Percentiles rank a stretch among this genome's conserved stretches.
phyloP scores from a whole-genome alignment of 2,888 invertebrate genomes.

The Euproctis similis region DNA sequence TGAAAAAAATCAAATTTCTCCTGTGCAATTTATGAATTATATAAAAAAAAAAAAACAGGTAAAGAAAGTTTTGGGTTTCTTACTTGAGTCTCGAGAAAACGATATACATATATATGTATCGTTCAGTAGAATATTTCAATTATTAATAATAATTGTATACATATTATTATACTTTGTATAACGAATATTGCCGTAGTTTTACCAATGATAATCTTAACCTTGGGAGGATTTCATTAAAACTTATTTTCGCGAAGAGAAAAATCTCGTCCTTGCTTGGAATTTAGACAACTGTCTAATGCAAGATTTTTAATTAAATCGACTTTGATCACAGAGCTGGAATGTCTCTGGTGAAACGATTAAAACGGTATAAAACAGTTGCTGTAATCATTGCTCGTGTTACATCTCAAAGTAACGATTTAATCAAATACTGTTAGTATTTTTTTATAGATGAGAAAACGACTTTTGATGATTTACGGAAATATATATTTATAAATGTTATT shows the following conservation, averaged over 20 bases:
- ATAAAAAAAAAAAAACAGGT: conserved; percentile 25
- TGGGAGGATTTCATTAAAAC: conserved; percentile 57
- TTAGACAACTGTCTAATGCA: conserved; percentile 64
- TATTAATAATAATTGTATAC: too few relatives aligned
- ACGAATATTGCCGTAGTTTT: too few relatives aligned
- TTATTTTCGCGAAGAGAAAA: conserved; percentile 46
- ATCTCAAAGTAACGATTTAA: conserved; percentile 28
- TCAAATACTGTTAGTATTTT: conserved; percentile 15
- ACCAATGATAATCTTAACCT: conserved; percentile 29
- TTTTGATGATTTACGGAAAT: too few relatives aligned
- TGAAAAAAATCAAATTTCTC: conserved; percentile 50
- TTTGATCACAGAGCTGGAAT: conserved; percentile 65
- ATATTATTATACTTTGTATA: too few relatives aligned
- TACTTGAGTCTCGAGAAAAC: too few relatives aligned
- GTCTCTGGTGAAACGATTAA: conserved; percentile 62
- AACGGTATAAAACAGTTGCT: conserved; percentile 51
- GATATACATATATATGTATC: too few relatives aligned
- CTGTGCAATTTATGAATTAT: conserved; percentile 33
- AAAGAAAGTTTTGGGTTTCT: too few relatives aligned
- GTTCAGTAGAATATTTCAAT: too few relatives aligned
- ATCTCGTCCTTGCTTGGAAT: conserved; percentile 54
- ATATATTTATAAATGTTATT: too few relatives aligned
- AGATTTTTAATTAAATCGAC: conserved; percentile 70
- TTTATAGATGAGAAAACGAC: too few relatives aligned
- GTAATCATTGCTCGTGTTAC: conserved; percentile 40